Evolutionary conservation across 2,888 invertebrate genomes (phyloP).

Genomic region (Anoplius nigerrimus): DNA sequence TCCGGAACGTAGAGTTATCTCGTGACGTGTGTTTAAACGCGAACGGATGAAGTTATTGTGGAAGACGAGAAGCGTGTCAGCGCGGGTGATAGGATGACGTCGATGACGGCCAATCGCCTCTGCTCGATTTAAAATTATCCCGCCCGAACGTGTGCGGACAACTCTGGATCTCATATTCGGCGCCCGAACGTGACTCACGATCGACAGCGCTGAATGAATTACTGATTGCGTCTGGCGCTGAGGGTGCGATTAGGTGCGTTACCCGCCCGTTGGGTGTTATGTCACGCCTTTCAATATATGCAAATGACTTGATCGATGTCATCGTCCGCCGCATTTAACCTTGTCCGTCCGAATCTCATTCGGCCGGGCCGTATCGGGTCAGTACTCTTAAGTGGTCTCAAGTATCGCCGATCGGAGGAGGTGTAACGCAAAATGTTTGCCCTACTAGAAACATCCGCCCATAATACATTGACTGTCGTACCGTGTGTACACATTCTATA

Average conservation of each 20-base stretch:
- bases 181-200: conserved; percentile 32
- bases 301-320: conserved; percentile 53
- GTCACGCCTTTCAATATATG: conserved; percentile 50
- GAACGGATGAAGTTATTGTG: no score
- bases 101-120: no score
- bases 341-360: conserved; percentile 14
- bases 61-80: no score
- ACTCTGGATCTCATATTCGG: conserved; percentile 28
- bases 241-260: conserved; percentile 40
- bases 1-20: no score
- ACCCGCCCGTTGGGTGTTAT: conserved; percentile 43
- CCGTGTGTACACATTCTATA: no score
- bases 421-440: not conserved
- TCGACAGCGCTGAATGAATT: conserved; percentile 51
- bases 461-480: no score
- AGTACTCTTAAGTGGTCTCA: no score
- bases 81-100: no score
- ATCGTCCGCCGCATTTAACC: conserved; percentile 34
- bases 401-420: no score
- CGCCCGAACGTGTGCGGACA: no score
- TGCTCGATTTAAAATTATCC: no score
- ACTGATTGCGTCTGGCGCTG: conserved; percentile 48
- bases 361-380: not conserved
- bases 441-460: not conserved
- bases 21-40: no score